A percentile compares a stretch with the other conserved stretches of the same genome.
Evolutionary conservation across 2,797 vertebrate species (phyloP).

Genomic region (Galago senegalensis): DNA sequence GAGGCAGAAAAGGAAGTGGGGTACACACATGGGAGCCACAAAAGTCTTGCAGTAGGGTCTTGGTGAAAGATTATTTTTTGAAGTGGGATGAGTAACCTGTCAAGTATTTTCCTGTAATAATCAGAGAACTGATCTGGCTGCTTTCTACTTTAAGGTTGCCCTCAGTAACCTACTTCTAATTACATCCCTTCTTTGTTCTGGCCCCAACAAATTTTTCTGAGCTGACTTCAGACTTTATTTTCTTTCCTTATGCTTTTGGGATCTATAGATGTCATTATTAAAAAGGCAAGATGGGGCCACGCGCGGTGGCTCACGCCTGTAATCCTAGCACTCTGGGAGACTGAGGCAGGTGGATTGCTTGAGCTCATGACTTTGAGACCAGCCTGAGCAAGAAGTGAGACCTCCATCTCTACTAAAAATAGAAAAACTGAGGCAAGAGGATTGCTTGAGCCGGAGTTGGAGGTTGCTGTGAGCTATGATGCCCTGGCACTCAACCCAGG

Average conservation of each 20-base stretch:
- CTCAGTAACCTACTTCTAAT: slow-evolving; percentile 32
- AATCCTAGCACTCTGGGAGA: too few relatives aligned
- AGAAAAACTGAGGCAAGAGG: too few relatives aligned
- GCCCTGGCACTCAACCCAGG: too few relatives aligned
- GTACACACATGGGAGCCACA: slow-evolving; percentile 9
- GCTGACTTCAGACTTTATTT: slow-evolving; percentile 46
- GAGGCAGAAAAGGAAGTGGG: slow-evolving; percentile 2
- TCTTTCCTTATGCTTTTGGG: slow-evolving; percentile 41
- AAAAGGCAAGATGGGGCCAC: background rate
- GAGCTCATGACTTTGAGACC: too few relatives aligned
- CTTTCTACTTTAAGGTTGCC: slow-evolving; percentile 37
- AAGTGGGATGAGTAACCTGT: slow-evolving; percentile 55
- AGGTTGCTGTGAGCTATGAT: too few relatives aligned
- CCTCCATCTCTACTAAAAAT: too few relatives aligned
- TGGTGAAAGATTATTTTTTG: slow-evolving; percentile 47
- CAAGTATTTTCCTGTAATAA: slow-evolving; percentile 54
- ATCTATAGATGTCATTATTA: slow-evolving; percentile 27
- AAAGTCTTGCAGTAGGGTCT: background rate
- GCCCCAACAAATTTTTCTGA: slow-evolving; percentile 39
- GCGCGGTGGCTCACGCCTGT: too few relatives aligned
- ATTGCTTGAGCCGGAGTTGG: too few relatives aligned
- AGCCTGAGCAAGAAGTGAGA: too few relatives aligned
- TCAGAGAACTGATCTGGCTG: slow-evolving; percentile 53
- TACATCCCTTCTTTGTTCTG: slow-evolving; percentile 57
- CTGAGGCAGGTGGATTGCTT: too few relatives aligned